These are phyloP conservation scores for Yasuhikotakia modesta DNA, from an alignment of 2,797 vertebrate species.

Conservation along the genomic window DNA sequence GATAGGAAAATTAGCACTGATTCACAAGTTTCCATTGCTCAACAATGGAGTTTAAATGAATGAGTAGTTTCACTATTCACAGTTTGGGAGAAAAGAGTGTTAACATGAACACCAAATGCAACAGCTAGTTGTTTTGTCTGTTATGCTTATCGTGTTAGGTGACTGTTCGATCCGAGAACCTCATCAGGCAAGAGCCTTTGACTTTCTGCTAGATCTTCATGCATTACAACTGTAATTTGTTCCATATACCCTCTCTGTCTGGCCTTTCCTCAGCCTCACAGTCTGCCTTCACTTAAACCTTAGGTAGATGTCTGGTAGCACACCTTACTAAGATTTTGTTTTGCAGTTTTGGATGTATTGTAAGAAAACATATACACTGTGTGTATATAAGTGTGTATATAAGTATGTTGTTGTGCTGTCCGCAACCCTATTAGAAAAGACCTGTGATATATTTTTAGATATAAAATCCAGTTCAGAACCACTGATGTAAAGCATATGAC, in stretches of 20 bases:
- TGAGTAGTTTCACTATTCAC: constrained; percentile 66
- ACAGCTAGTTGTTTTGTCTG: constrained; percentile 53
- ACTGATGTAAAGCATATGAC: background rate
- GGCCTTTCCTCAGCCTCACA: constrained; percentile 67
- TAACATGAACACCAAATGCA: constrained; percentile 52
- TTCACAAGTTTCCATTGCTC: constrained; percentile 64
- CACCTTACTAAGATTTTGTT: constrained; percentile 30
- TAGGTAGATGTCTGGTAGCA: constrained; percentile 66
- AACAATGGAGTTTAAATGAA: constrained; percentile 51
- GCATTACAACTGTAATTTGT: constrained; percentile 75
- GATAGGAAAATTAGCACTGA: constrained; percentile 75
- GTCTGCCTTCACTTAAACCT: constrained; percentile 71
- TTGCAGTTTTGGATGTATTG: too few relatives aligned
- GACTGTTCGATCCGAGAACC: constrained; percentile 68
- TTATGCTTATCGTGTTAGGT: constrained; percentile 65
- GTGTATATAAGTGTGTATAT: too few relatives aligned
- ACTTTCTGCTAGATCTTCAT: constrained; percentile 72
- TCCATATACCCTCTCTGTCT: constrained; percentile 70
- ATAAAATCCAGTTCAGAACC: background rate
- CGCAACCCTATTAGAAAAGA: background rate
- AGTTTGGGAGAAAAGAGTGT: constrained; percentile 50
- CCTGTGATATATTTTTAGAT: background rate
- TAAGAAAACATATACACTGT: too few relatives aligned
- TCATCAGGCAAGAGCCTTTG: too few relatives aligned
- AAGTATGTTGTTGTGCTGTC: too few relatives aligned